phyloP scores from a whole-genome alignment of 2,888 invertebrate species.

The Antheraea assamensis region DNA sequence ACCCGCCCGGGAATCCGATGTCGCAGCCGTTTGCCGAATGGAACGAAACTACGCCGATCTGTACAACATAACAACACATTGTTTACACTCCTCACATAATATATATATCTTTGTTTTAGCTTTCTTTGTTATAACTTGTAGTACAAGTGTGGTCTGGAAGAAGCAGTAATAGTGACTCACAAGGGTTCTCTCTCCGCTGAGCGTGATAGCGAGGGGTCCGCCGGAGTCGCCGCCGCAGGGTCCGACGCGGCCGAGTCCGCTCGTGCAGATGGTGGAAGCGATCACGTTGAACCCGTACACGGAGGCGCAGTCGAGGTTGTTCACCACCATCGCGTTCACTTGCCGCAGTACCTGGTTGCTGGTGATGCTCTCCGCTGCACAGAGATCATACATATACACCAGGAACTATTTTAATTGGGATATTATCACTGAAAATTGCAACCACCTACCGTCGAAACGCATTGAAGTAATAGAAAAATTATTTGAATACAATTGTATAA shows the following conservation, averaged over 20 bases:
- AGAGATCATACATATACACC: too few species aligned
- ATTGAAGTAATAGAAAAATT: too few species aligned
- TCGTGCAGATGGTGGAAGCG: constrained; percentile 45
- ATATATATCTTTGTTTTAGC: too few species aligned
- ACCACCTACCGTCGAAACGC: too few species aligned
- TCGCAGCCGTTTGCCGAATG: constrained; percentile 44
- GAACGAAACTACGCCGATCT: constrained; percentile 55
- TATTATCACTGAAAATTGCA: too few species aligned
- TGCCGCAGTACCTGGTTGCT: constrained; percentile 49
- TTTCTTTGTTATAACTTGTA: too few species aligned
- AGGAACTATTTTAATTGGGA: too few species aligned
- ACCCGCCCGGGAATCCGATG: constrained; percentile 41
- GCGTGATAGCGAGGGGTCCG: constrained; percentile 34
- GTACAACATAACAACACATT: constrained; percentile 19
- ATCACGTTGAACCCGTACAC: constrained; percentile 38
- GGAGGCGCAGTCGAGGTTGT: constrained; percentile 41
- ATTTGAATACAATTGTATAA: too few species aligned
- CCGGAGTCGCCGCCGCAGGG: constrained; percentile 55
- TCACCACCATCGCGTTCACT: constrained; percentile 53
- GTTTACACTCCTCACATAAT: too few species aligned
- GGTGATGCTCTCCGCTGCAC: constrained; percentile 32
- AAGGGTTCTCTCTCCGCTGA: constrained; percentile 29
- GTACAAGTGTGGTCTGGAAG: too few species aligned
- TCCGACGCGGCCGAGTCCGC: constrained; percentile 39
- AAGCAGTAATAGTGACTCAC: constrained; percentile 24